phyloP scores from a whole-genome alignment of 2,888 invertebrate species.

The Brachypterus glaber region DNA sequence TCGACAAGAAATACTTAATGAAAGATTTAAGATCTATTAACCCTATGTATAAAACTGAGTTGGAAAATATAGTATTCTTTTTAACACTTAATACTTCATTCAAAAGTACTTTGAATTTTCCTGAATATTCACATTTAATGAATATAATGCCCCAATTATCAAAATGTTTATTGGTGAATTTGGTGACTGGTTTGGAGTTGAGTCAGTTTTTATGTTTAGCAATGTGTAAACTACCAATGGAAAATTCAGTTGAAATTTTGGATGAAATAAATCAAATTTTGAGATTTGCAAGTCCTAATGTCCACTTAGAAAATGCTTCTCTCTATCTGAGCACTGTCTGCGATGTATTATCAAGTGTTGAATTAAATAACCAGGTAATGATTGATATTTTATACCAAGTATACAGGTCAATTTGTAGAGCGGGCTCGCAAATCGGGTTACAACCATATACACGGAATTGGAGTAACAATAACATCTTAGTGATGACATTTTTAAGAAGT shows the following conservation, averaged over 20 bases:
- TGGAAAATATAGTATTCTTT: slow-evolving; percentile 28
- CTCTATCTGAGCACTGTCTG: slow-evolving; percentile 20
- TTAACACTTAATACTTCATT: slow-evolving; percentile 34
- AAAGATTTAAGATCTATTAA: too few relatives aligned
- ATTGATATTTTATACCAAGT: too few relatives aligned
- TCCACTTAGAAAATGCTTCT: slow-evolving; percentile 21
- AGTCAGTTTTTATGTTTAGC: slow-evolving; percentile 22
- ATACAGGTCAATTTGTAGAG: too few relatives aligned
- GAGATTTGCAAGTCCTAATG: slow-evolving; percentile 24
- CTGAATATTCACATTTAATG: slow-evolving; percentile 31
- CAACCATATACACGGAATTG: too few relatives aligned
- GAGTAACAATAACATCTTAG: too few relatives aligned
- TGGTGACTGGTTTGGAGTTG: slow-evolving; percentile 27
- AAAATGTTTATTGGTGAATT: slow-evolving; percentile 30
- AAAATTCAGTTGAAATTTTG: slow-evolving; percentile 24
- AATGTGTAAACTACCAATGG: slow-evolving; percentile 24
- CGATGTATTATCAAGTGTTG: slow-evolving; percentile 14
- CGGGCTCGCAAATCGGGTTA: too few relatives aligned
- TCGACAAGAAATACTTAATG: slow-evolving; percentile 22
- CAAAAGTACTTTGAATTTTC: slow-evolving; percentile 21
- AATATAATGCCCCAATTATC: slow-evolving; percentile 31
- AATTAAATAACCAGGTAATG: slow-evolving; percentile 16
- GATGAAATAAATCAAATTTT: slow-evolving; percentile 28
- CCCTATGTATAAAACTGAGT: too few relatives aligned
- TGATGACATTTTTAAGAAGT: too few relatives aligned